phyloP scores from a whole-genome alignment of 2,113 vertebrate genomes.

The Apistogramma diplotaenia region DNA sequence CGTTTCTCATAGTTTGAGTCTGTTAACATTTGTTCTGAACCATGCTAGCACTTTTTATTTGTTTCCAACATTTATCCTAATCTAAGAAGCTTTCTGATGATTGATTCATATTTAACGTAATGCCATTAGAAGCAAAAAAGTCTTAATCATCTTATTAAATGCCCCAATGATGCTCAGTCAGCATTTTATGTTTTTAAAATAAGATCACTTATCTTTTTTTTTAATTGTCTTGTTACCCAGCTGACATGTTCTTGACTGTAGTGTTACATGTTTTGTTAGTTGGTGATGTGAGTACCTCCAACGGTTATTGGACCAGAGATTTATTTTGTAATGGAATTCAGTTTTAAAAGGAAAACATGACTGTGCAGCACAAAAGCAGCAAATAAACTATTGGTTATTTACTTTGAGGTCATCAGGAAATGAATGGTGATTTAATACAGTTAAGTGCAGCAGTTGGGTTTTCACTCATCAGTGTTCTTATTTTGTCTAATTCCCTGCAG shows the following conservation, averaged over 20 bases:
- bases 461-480: slow-evolving; percentile 17
- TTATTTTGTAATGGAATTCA: background rate
- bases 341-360: background rate
- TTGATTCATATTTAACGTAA: background rate
- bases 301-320: background rate
- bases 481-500: slow-evolving; percentile 75
- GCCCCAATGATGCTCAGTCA: background rate
- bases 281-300: background rate
- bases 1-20: background rate
- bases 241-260: background rate
- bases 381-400: background rate
- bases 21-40: background rate
- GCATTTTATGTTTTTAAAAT: background rate
- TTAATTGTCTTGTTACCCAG: background rate
- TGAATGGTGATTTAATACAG: slow-evolving; percentile 19
- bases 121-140: background rate
- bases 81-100: background rate
- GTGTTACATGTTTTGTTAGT: background rate
- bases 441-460: slow-evolving; percentile 4
- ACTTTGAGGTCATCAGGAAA: slow-evolving; percentile 7
- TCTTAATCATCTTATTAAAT: background rate
- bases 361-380: background rate
- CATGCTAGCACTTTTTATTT: background rate
- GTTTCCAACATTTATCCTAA: background rate
- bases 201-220: background rate